A percentile compares a stretch with the other conserved stretches of the same genome.
Conservation (phyloP, 92 coral and sea anemone genomes). For the Parazoanthus atlanticus region DNA sequence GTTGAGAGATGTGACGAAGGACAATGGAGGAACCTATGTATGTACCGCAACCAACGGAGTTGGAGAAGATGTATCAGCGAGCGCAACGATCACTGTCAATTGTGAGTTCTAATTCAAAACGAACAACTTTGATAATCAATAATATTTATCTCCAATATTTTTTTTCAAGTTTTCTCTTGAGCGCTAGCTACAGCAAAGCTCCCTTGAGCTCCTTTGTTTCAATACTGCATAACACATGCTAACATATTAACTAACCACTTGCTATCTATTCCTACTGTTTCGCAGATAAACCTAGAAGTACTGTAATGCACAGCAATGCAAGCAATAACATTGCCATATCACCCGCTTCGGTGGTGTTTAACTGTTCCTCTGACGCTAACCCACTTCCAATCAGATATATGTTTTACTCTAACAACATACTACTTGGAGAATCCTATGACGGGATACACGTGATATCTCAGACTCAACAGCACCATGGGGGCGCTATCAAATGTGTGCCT, state of each 20-base stretch:
- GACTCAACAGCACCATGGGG: background rate
- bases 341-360: slow-evolving; percentile 5
- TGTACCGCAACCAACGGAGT: slow-evolving; percentile 44
- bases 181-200: too few species aligned
- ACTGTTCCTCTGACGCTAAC: slow-evolving; percentile 27
- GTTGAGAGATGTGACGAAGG: slow-evolving; percentile 31
- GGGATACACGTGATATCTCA: background rate
- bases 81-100: slow-evolving; percentile 25
- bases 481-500: slow-evolving; percentile 1
- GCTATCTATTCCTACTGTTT: background rate
- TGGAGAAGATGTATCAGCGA: slow-evolving; percentile 11
- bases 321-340: slow-evolving; percentile 2
- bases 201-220: background rate
- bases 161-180: too few species aligned
- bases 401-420: background rate
- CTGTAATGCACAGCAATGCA: slow-evolving; percentile 6
- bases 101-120: slow-evolving; percentile 35
- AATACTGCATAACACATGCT: background rate
- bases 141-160: too few species aligned
- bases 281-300: slow-evolving; percentile 18
- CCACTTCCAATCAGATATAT: background rate
- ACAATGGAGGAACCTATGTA: slow-evolving; percentile 15
- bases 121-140: background rate
- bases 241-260: background rate
- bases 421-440: background rate